Evolutionary conservation across 1,140 invertebrate species (phyloP).

Genomic region (Meloidogyne chitwoodi): DNA sequence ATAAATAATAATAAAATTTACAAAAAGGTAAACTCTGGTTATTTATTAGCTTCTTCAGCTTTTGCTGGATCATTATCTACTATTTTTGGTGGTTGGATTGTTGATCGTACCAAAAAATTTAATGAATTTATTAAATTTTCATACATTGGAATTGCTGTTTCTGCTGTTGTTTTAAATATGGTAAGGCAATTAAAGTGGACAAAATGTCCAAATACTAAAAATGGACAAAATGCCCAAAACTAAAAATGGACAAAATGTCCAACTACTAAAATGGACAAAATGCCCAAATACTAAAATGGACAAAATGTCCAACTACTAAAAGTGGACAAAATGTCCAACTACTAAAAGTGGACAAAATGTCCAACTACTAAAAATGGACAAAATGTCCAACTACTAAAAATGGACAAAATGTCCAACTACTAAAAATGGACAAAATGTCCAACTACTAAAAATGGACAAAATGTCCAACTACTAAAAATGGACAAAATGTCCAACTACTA

Average conservation of each 20-base stretch:
- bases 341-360: too few relatives aligned
- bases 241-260: neutral
- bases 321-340: too few relatives aligned
- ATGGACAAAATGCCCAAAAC: neutral
- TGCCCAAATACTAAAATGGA: too few relatives aligned
- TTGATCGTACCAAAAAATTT: conserved; percentile 41
- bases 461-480: neutral
- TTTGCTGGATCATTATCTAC: conserved; percentile 36
- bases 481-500: neutral
- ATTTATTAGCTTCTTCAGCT: conserved; percentile 39
- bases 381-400: neutral
- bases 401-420: neutral
- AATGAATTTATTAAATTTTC: conserved; percentile 45
- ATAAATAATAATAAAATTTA: conserved; percentile 17
- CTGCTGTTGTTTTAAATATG: conserved; percentile 31
- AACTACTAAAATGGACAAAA: too few relatives aligned
- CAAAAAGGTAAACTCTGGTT: conserved; percentile 8
- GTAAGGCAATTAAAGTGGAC: conserved; percentile 2
- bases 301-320: neutral
- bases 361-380: neutral
- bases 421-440: too few relatives aligned
- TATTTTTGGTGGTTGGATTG: conserved; percentile 32
- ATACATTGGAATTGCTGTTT: conserved; percentile 43
- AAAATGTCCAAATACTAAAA: too few relatives aligned
- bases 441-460: too few relatives aligned